Evolutionary conservation across 2,888 invertebrate species (phyloP).

Genomic region (Campoplex capitator): DNA sequence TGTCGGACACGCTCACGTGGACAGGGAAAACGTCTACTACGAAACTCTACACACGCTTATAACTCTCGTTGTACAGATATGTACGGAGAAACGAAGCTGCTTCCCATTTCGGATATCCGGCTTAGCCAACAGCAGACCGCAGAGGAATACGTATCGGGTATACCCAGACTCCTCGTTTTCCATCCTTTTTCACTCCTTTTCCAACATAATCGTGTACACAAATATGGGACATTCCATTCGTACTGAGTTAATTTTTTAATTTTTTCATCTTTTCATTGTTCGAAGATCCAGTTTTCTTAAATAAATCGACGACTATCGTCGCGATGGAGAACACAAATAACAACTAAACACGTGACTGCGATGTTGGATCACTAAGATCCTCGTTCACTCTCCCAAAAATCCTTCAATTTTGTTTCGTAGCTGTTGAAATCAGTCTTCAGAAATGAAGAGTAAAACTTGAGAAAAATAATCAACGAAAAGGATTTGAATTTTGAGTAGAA

Average conservation of each 20-base stretch:
- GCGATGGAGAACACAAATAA: neutral
- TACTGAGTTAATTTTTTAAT: neutral
- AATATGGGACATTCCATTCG: constrained; percentile 23
- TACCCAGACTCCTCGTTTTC: constrained; percentile 65
- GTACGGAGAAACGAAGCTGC: constrained; percentile 42
- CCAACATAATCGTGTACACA: constrained; percentile 43
- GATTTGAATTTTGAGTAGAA: neutral
- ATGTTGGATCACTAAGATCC: neutral
- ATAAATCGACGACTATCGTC: neutral
- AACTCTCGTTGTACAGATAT: constrained; percentile 31
- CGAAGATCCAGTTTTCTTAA: neutral
- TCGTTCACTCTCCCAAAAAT: neutral
- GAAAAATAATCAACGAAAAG: neutral
- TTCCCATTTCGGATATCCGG: constrained; percentile 78
- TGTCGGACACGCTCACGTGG: constrained; percentile 68
- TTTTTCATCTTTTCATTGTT: neutral
- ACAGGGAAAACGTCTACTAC: constrained; percentile 64
- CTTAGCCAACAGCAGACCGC: constrained; percentile 76
- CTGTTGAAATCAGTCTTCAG: too few relatives aligned
- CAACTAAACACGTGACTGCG: neutral
- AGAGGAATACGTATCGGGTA: constrained; percentile 73
- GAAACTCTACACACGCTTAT: constrained; percentile 33
- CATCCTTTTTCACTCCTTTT: constrained; percentile 53
- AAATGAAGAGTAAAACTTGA: neutral
- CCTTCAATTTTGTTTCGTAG: neutral